A percentile compares a stretch with the other conserved stretches of the same genome.
Conservation (phyloP, 2,888 invertebrate genomes). For the Amphipoea oculea region DNA sequence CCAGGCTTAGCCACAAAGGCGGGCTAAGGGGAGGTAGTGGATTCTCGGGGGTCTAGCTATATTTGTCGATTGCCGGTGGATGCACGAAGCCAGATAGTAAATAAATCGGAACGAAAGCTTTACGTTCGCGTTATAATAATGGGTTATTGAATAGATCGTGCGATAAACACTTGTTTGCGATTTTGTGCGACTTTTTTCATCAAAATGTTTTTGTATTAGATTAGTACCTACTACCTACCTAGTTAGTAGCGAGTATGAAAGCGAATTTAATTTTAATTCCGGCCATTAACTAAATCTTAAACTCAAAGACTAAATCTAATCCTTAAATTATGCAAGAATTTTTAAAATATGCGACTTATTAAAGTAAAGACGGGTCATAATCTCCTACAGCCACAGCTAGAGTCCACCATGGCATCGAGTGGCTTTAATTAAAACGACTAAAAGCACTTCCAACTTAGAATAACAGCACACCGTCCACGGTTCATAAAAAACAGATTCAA, state of each 20-base stretch:
- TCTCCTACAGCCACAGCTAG: not conserved
- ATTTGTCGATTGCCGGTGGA: constrained; percentile 72
- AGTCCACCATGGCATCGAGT: not conserved
- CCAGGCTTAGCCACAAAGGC: constrained; percentile 20
- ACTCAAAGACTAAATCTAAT: not conserved
- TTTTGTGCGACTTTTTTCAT: constrained; percentile 30
- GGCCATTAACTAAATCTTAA: not conserved
- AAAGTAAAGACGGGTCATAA: not conserved
- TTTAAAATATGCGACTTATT: not conserved
- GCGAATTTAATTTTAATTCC: not conserved
- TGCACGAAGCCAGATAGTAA: constrained; percentile 81
- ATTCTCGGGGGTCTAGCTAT: constrained; percentile 52
- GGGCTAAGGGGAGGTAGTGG: constrained; percentile 54
- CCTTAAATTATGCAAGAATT: not conserved
- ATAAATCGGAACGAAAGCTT: constrained; percentile 79
- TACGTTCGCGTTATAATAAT: constrained; percentile 72
- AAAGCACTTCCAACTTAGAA: constrained; percentile 19
- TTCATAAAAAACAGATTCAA: constrained; percentile 45
- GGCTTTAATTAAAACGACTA: constrained; percentile 27
- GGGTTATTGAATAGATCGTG: constrained; percentile 75
- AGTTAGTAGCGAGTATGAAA: not conserved
- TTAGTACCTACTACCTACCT: not conserved
- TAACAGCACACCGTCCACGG: constrained; percentile 20
- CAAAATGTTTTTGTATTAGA: constrained; percentile 27
- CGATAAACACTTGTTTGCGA: constrained; percentile 62